These are phyloP conservation scores for Pygathrix nemaeus DNA, from an alignment of 2,113 vertebrate genomes.

Conservation along the genomic window DNA sequence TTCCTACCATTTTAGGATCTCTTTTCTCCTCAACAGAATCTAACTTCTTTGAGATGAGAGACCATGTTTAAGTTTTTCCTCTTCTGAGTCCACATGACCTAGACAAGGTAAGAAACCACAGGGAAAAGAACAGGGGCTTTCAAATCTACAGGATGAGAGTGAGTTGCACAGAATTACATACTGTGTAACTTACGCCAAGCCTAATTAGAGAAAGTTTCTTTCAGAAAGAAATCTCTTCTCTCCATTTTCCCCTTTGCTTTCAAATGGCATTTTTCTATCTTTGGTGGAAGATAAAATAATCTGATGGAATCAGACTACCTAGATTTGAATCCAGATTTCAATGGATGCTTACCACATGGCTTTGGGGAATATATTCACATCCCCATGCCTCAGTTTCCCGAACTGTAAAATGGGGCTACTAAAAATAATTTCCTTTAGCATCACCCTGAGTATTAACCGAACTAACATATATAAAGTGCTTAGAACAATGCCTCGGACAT, in stretches of 20 bases:
- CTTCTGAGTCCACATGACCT: not conserved
- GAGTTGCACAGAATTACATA: not conserved
- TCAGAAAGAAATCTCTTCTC: not conserved
- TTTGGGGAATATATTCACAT: not conserved
- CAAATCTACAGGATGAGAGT: not conserved
- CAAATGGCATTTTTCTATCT: not conserved
- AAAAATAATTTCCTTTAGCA: not conserved
- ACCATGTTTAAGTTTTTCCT: not conserved
- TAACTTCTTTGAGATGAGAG: not conserved
- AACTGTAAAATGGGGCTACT: not conserved
- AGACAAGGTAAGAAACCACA: not conserved
- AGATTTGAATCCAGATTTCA: not conserved
- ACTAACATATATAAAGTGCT: not conserved
- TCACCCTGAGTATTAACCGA: not conserved
- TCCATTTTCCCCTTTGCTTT: not conserved
- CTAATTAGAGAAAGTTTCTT: conserved; percentile 14
- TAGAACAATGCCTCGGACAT: not conserved
- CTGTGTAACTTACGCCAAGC: not conserved
- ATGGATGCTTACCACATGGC: not conserved
- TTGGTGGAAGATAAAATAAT: not conserved
- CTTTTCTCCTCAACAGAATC: not conserved
- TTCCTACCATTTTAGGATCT: not conserved
- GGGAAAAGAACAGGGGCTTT: not conserved
- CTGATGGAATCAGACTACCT: not conserved
- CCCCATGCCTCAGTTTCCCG: not conserved